Evolutionary conservation across 2,113 vertebrate species (phyloP).

Genomic region (Pituophis catenifer): DNA sequence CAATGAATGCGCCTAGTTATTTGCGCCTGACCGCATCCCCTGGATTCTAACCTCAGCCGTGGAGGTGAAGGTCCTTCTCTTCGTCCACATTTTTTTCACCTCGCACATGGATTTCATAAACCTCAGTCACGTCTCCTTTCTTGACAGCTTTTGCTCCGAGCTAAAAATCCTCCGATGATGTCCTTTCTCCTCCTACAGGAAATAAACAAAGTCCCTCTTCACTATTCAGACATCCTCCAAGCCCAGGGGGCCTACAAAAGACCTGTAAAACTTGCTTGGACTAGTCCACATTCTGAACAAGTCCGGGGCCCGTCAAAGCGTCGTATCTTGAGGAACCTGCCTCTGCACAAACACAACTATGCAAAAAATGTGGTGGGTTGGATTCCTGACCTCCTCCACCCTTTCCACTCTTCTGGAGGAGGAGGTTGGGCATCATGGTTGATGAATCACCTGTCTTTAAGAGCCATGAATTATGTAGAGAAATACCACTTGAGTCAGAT

Average conservation of each 20-base stretch:
- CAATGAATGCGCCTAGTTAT: not conserved
- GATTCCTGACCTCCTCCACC: not conserved
- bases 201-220: not conserved
- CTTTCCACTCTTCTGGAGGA: not conserved
- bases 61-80: not conserved
- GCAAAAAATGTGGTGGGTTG: not conserved
- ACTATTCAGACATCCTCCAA: not conserved
- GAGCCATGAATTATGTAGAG: not conserved
- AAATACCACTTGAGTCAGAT: not conserved
- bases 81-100: not conserved
- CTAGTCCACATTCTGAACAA: not conserved
- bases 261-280: not conserved
- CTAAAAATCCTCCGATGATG: not conserved
- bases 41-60: not conserved
- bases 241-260: not conserved
- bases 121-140: not conserved
- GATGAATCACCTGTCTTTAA: not conserved
- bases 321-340: not conserved
- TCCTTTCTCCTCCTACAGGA: not conserved
- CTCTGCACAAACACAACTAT: not conserved
- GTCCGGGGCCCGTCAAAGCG: not conserved
- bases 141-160: not conserved
- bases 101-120: not conserved
- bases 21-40: not conserved
- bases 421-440: not conserved